Base-by-base conservation (phyloP, 2,113 vertebrate genomes). In the Sclerurus mexicanus region DNA sequence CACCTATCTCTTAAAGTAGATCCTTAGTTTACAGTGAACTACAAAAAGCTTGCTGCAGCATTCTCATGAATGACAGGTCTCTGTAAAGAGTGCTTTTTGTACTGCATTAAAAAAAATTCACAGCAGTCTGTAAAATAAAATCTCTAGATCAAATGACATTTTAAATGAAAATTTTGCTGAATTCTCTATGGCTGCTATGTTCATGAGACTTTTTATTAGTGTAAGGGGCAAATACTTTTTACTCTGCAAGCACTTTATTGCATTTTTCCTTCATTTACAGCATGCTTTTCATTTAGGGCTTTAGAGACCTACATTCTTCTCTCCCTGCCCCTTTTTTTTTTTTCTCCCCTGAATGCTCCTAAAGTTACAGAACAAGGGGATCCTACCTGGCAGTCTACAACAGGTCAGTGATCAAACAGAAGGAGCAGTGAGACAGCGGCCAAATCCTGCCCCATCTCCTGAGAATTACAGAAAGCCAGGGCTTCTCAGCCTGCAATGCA, bases 361-460 rank as follows among this genome's bases (percentile, higher is more conserved):
- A 97, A 97, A 97, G 93, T 98, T 98, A 97, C 97, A 96, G 98
- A 97, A 97, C 96, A 98, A 94, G 94, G 95, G 95, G 97, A 96
- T 87, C 96, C 97, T 98, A 98, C 97, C 95, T 97, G 97, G 97
- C 96, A 95, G 88, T 93, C 95, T 98, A 97, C 95, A 97, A 99
- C 98, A 98, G 98, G 98, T 98, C 98, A 99, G 87, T 98, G 99
- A 99, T 99, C 99, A 99, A 99, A 99, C 97, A 98, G 94, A 96
- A 85, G 75, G 87, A 96, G 75, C 97, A 97, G 93, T 96, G 95
- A 97, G 97, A 97, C 97, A 97, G 97, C 95, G 97, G 97, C 95
- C 93, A 97, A 93, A 96, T 96, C 94, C 96, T 79, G 90, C 86
- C 75, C 89, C 89, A 90, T 95, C 93, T 97, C 97, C 63, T 88